Base-by-base conservation (phyloP, 2,113 vertebrate species). In the Prionailurus bengalensis region DNA sequence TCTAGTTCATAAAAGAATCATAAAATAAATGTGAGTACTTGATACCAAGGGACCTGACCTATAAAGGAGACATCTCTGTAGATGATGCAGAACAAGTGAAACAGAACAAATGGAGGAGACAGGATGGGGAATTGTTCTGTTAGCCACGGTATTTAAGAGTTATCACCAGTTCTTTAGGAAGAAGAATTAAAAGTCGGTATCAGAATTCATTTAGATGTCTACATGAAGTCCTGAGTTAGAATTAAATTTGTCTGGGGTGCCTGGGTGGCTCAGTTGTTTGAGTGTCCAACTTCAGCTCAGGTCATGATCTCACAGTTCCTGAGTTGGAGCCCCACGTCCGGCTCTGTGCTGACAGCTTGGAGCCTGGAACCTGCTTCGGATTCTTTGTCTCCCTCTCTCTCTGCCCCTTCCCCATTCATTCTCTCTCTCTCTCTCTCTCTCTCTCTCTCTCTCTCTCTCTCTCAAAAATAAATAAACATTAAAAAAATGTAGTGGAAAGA, bases 181-280 rank as follows among this genome's bases (percentile, higher is more conserved):
- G 55, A 94, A 81, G 55, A 94, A 87, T 96, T 78, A 73, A 81
- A 85, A 74, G 36, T 48, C 86, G 74, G 8, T 74, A 19, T 66
- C 36, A 87, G 12, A 74, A 81, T 91, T 81, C 36, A 31, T 96
- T 65, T 36, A 73, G 73, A 81, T 6, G 48, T 39, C 6, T 16
- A 21, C 11, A 6, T 66, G 14, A 90, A 81, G 6, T 58, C 45
- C 13, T 1, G 2, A 78, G 70, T 70, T 78, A 95, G 55, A 78
- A 23, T 83, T 63, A 42, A 84, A 85, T 85, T 81, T 70, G 17
- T 45, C 45, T 45, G 45, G 45, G 45, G 45, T 7, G 7, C 45
- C 45, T 45, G 45, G 1, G 45, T 45, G 45, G 45, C 0, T 45
- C 45, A 45, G 45, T 45, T 45, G 45, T 7, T 45, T 45, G 45